Evolutionary conservation across 2,888 invertebrate genomes (phyloP), one percentile per base, ranked within the genome.

Genomic region (Drosophila ustulata): DNA sequence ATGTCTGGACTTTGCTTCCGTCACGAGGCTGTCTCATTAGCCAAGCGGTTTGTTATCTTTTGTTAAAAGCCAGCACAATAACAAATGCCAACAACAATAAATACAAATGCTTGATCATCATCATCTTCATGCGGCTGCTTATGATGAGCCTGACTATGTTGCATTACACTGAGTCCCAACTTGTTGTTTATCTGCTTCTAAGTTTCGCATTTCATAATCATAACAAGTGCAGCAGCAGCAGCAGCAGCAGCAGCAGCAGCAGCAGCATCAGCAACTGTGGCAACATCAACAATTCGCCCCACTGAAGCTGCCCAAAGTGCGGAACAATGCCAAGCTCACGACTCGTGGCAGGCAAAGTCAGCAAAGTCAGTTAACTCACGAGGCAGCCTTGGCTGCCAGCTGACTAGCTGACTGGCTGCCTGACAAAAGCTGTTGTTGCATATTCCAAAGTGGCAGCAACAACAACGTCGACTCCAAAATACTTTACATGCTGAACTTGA

Each of bases 1-100:
- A 55, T 55, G 55, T 43, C 58, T 62, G n/a, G 32, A 4, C n/a
- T 32, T 49, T 61, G 69, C 80, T 81, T 83, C 87, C 87, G 87
- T 75, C 79, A 78, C 72, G 58, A 62, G 51, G 43, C 66, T 71
- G 85, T 84, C 82, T 88, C 82, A 82, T 82, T 82, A 82, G 75
- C 56, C 46, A 45, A 88, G 75, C 56, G 80, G 66, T 78, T 81
- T 75, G 53, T 77, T 75, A 73, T 73, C 69, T 73, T 68, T 75
- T 75, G 73, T 73, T 61, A 55, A 55, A 49, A 45, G 45, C 55
- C 13, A 13, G 49, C 47, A 52, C 69, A 65, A 71, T 65, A 47
- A 61, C 58, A 39, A 50, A 63, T 49, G 58, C 51, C 43, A 45
- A 59, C 69, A 65, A 72, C 64, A 78, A 67, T 47, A 72, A 52